Evolutionary conservation across 30 jellyfish, hydroid and myxozoan species (phyloP).

Genomic region (Cassiopea xamachana): DNA sequence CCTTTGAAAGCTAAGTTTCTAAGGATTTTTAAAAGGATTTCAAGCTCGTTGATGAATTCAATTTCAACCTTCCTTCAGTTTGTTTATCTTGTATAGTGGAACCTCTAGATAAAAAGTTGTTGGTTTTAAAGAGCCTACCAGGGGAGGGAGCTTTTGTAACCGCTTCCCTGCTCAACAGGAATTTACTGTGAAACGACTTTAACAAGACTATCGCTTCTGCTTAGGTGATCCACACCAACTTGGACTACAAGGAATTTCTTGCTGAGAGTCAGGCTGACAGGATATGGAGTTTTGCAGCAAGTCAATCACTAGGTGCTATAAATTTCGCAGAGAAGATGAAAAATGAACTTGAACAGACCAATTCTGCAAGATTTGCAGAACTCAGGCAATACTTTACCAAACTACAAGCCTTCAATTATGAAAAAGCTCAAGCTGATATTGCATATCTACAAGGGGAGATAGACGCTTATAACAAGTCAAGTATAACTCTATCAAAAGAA

Average conservation of each 20-base stretch:
- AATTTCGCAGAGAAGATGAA: background rate
- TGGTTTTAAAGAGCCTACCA: too few relatives aligned
- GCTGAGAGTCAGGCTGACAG: background rate
- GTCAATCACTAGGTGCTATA: background rate
- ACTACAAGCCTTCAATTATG: background rate
- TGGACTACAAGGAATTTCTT: background rate
- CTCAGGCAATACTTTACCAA: background rate
- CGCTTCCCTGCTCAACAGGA: too few relatives aligned
- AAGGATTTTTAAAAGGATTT: too few relatives aligned
- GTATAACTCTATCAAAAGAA: background rate
- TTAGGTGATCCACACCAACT: background rate
- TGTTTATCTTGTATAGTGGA: too few relatives aligned
- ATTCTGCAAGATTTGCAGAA: background rate
- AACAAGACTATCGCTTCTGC: background rate
- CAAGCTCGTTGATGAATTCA: too few relatives aligned
- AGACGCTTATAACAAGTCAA: background rate
- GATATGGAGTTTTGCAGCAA: conserved; percentile 1
- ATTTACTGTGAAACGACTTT: background rate
- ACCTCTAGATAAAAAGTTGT: too few relatives aligned
- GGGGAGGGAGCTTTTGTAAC: too few relatives aligned
- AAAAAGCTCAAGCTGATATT: background rate
- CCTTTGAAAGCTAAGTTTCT: too few relatives aligned
- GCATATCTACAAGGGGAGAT: background rate
- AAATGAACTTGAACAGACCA: background rate
- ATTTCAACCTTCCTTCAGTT: too few relatives aligned